Base-by-base conservation (phyloP, 2,113 vertebrate species). In the Xenopus laevis region DNA sequence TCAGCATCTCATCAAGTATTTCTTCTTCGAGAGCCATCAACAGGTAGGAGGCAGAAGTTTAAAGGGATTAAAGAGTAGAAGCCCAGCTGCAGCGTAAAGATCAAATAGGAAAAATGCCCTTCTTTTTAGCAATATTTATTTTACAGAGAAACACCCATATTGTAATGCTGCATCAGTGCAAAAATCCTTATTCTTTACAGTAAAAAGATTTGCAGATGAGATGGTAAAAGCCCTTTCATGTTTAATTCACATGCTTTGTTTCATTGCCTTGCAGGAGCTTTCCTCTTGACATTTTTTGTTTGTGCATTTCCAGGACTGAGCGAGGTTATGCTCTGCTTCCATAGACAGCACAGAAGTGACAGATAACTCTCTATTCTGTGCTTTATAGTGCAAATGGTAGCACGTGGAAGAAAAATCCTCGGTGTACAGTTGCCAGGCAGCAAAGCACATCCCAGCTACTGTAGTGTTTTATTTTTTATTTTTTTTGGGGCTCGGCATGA, bases 381-480 rank as follows among this genome's bases (percentile, higher is more conserved):
- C 47, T 75, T 68, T 75, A 74, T 74, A 74, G 53, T 68, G 65
- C 10, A 60, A 60, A 16, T 17, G 68, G 57, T 20, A 33, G 45
- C 72, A 75, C 65, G 72, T 75, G 72, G 65, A 68, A 63, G 27
- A 21, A 23, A 50, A 21, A 23, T 40, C 65, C 33, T 40, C 6
- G 33, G 65, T 60, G 64, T 33, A 67, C 45, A 33, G 72, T 75
- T 75, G 58, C 72, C 72, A 46, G 45, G 72, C 65, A 75, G 68
- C 72, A 61, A 65, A 44, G 46, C 71, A 63, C 62, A 21, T 58
- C 47, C 63, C 33, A 7, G 47, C 11, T 50, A 13, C 47, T 50
- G 47, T 50, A 4, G 4, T 50, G 11, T 16, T 50, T 50, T 50
- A 3, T 50, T 17, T n/a, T 55, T 55, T 18, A 5, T 18, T 65